Percentiles rank a stretch among this genome's conserved stretches.
Conservation (phyloP, 1,140 invertebrate genomes). For the Eupeodes corollae region DNA sequence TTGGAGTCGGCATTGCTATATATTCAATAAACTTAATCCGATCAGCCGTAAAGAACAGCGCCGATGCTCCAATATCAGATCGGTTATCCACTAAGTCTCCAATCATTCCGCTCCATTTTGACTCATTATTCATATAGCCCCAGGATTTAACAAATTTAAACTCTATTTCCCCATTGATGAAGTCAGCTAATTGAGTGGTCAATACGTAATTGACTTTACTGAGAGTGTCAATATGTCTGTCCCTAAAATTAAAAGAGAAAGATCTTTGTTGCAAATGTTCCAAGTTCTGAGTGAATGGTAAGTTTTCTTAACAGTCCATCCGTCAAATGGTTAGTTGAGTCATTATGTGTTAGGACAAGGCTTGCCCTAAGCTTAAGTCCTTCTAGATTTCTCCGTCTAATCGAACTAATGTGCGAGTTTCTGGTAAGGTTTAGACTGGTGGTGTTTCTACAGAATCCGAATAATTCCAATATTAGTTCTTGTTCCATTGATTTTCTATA, state of each 20-base stretch:
- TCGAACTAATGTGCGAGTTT: slow-evolving; percentile 12
- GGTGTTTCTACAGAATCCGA: slow-evolving; percentile 5
- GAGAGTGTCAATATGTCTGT: slow-evolving; percentile 48
- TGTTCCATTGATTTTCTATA: neutral
- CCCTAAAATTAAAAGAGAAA: slow-evolving; percentile 29
- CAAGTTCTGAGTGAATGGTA: neutral
- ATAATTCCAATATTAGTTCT: neutral
- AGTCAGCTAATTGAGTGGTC: slow-evolving; percentile 42
- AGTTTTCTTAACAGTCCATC: slow-evolving; percentile 40
- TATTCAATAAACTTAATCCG: slow-evolving; percentile 48
- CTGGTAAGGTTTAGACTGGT: slow-evolving; percentile 14
- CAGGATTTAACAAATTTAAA: slow-evolving; percentile 43
- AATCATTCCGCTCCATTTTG: slow-evolving; percentile 52
- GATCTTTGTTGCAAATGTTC: neutral
- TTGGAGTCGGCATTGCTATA: slow-evolving; percentile 47
- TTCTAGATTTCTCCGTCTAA: slow-evolving; percentile 37
- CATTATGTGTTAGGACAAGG: slow-evolving; percentile 45
- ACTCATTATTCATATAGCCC: slow-evolving; percentile 41
- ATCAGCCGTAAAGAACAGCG: slow-evolving; percentile 47
- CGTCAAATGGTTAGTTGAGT: slow-evolving; percentile 46
- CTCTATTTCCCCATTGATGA: slow-evolving; percentile 45
- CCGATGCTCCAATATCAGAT: slow-evolving; percentile 51
- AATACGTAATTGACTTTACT: slow-evolving; percentile 52
- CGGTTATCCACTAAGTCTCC: slow-evolving; percentile 45
- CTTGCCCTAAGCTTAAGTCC: slow-evolving; percentile 36